Evolutionary conservation across 2,888 invertebrate species (phyloP).

Genomic region (Leucoptera coffeella): DNA sequence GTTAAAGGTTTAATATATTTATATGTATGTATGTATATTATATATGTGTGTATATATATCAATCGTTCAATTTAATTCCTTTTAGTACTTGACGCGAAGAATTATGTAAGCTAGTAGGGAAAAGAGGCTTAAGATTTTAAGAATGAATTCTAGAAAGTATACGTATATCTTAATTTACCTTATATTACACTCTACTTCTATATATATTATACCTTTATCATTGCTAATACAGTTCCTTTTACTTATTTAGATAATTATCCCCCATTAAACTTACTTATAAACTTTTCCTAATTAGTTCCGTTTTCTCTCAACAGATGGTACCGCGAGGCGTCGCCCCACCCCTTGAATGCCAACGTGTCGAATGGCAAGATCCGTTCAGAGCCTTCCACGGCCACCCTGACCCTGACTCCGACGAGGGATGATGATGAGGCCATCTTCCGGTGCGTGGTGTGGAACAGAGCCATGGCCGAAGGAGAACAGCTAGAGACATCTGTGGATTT

Average conservation of each 20-base stretch:
- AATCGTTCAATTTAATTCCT: neutral
- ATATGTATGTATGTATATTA: too few species aligned
- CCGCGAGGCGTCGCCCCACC: conserved; percentile 68
- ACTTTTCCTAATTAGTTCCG: conserved; percentile 4
- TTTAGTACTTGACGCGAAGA: too few species aligned
- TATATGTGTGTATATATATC: neutral
- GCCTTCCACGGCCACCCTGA: conserved; percentile 69
- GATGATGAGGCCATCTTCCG: conserved; percentile 80
- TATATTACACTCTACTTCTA: too few species aligned
- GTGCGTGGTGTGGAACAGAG: conserved; percentile 86
- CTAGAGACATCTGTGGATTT: conserved; percentile 74
- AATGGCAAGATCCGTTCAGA: conserved; percentile 68
- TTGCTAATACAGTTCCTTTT: too few species aligned
- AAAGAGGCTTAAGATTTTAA: too few species aligned
- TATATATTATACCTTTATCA: too few species aligned
- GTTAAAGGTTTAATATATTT: too few species aligned
- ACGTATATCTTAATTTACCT: too few species aligned
- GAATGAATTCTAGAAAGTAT: too few species aligned
- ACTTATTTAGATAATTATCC: neutral
- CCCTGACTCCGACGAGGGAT: conserved; percentile 70
- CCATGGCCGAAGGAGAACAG: conserved; percentile 75
- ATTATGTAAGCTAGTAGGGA: too few species aligned
- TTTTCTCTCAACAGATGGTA: conserved; percentile 59
- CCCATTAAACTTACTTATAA: neutral
- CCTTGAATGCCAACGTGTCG: conserved; percentile 63